A percentile compares a stretch with the other conserved stretches of the same genome.
phyloP scores from a whole-genome alignment of 2,113 vertebrate genomes.

The Blennius ocellaris region DNA sequence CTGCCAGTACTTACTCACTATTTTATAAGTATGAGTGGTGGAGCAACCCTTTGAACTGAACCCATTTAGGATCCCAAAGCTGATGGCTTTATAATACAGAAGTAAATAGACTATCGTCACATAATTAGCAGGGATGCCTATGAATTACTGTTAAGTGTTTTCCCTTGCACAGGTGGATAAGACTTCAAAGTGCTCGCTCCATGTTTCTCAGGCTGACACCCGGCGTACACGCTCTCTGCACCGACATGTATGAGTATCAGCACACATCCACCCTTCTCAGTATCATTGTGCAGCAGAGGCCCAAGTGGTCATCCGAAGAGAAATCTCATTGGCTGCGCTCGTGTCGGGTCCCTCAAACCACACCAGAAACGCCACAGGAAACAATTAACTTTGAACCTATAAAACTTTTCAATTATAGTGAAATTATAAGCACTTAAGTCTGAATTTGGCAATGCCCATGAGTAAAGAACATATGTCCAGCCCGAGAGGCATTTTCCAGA shows the following conservation, averaged over 20 bases:
- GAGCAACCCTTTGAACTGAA: slow-evolving; percentile 73
- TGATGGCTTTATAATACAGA: slow-evolving; percentile 70
- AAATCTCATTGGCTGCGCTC: neutral
- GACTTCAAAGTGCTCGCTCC: slow-evolving; percentile 1
- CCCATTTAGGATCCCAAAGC: slow-evolving; percentile 68
- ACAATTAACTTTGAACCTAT: slow-evolving; percentile 28
- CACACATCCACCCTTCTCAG: slow-evolving; percentile 3
- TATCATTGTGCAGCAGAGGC: slow-evolving; percentile 12
- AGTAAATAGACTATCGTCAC: slow-evolving; percentile 64
- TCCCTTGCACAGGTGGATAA: slow-evolving; percentile 59
- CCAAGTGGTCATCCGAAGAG: slow-evolving; percentile 21
- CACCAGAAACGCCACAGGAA: slow-evolving; percentile 34
- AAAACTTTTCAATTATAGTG: slow-evolving; percentile 26
- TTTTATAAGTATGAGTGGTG: slow-evolving; percentile 75
- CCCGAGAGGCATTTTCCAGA: neutral
- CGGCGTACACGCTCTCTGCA: neutral
- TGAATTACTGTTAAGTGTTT: slow-evolving; percentile 56
- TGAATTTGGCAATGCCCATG: slow-evolving; percentile 2
- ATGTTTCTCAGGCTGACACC: slow-evolving; percentile 7
- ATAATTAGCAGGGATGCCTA: slow-evolving; percentile 67
- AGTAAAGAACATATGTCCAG: neutral
- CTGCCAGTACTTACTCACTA: slow-evolving; percentile 75
- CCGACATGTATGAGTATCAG: too few relatives aligned
- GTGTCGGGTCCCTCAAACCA: slow-evolving; percentile 23
- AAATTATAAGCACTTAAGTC: slow-evolving; percentile 23